Base-by-base conservation (phyloP, 2,888 invertebrate genomes). In the Sicus ferrugineus region DNA sequence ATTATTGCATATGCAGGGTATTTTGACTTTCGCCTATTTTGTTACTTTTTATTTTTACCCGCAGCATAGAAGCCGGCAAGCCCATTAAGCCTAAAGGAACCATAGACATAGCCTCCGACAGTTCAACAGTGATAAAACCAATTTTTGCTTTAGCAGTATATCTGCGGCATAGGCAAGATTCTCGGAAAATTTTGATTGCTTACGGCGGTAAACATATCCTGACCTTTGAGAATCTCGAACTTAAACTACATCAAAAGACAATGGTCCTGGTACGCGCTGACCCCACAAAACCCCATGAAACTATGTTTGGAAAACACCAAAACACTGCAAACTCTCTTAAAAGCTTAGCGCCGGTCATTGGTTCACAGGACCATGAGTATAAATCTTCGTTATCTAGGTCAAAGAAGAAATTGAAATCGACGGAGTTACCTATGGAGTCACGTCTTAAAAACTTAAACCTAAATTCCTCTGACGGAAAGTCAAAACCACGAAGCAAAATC, bases 371-470 rank as follows among this genome's bases (percentile, higher is more conserved):
- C 56, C 81, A 83, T 3, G 82, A 84, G 30, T 84, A 83, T 68
- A 82, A 80, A 62, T 79, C 79, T 16, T 75, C 79, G 1, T 52
- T 77, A 31, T 77, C 78, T 3, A 72, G 81, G 7, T 75, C 78
- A 3, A 80, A 78, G 38, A 83, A 81, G 67, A 81, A 79, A 62
- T 61, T 80, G 0, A 80, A 81, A 54, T 71, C 78, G 0, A 67
- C 80, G 6, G 83, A 85, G 67, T 79, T 85, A 69, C 93, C 95
- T 0, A 91, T 96, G 89, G 95, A 95, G 81, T 90, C 91, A 9
- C 87, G 96, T 34, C 84, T 96, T 26, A 92, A 93, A 74, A 95
- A 95, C 83, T 86, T 96, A 28, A 90, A 92, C 23, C 81, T 95
- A 26, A 87, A 87, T 7, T 77, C 84, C 3, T 80, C 84, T 50